Evolutionary conservation across 92 coral and sea anemone species (phyloP).

Genomic region (Zoanthus sansibaricus): DNA sequence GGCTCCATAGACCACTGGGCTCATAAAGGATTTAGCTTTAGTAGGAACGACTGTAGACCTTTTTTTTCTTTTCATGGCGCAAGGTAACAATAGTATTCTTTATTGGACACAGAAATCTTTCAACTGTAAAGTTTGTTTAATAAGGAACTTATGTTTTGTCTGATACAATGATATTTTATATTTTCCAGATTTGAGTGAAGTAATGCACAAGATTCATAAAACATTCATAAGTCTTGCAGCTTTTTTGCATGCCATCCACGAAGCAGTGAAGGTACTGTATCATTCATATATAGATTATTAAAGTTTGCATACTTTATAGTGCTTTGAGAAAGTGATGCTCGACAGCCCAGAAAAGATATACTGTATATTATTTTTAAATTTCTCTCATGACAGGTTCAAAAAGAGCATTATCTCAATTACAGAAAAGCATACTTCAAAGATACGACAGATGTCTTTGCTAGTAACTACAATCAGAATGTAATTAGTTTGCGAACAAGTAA

Average conservation of each 20-base stretch:
- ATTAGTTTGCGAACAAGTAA: constrained; percentile 68
- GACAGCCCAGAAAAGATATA: neutral
- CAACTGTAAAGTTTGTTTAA: neutral
- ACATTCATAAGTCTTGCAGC: constrained; percentile 97
- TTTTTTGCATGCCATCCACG: constrained; percentile 89
- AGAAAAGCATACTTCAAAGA: constrained; percentile 93
- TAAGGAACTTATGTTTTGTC: neutral
- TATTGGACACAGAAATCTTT: too few relatives aligned
- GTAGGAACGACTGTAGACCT: too few relatives aligned
- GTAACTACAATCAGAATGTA: constrained; percentile 29
- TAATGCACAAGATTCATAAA: constrained; percentile 96
- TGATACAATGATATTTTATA: neutral
- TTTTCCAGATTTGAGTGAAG: constrained; percentile 87
- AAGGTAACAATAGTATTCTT: too few relatives aligned
- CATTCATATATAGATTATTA: neutral
- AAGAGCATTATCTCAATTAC: constrained; percentile 90
- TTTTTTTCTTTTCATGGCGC: too few relatives aligned
- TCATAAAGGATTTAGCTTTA: too few relatives aligned
- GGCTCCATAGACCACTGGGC: too few relatives aligned
- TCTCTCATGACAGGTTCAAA: constrained; percentile 68
- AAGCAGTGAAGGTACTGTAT: constrained; percentile 85
- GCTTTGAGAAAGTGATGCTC: neutral
- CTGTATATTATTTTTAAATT: neutral
- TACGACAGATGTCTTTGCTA: constrained; percentile 79
- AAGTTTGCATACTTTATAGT: neutral